Evolutionary conservation across 2,113 vertebrate species (phyloP).

Genomic region (Xenopus tropicalis): UCB_Xtro_10.0 CM004446.2:103019001-103019500

Average conservation of each 20-base stretch:
- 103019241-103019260: neutral
- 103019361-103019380: conserved; percentile 37
- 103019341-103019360: conserved; percentile 20
- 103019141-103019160: neutral
- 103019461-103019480: conserved; percentile 5
- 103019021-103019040: conserved; percentile 11
- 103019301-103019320: conserved; percentile 4
- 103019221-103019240: conserved; percentile 11
- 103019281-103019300: conserved; percentile 20
- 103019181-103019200: neutral
- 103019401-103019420: conserved; percentile 30
- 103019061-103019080: conserved; percentile 38
- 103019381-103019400: conserved; percentile 23
- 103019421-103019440: conserved; percentile 30
- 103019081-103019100: conserved; percentile 13
- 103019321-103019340: conserved; percentile 8
- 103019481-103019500: no score
- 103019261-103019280: conserved; percentile 15
- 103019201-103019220: neutral
- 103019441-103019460: neutral
- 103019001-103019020: neutral
- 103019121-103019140: neutral
- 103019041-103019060: conserved; percentile 35
- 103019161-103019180: conserved; percentile 2
- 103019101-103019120: conserved; percentile 23